Evolutionary conservation across 2,888 invertebrate species (phyloP).

Genomic region (Epistrophe grossulariae): DNA sequence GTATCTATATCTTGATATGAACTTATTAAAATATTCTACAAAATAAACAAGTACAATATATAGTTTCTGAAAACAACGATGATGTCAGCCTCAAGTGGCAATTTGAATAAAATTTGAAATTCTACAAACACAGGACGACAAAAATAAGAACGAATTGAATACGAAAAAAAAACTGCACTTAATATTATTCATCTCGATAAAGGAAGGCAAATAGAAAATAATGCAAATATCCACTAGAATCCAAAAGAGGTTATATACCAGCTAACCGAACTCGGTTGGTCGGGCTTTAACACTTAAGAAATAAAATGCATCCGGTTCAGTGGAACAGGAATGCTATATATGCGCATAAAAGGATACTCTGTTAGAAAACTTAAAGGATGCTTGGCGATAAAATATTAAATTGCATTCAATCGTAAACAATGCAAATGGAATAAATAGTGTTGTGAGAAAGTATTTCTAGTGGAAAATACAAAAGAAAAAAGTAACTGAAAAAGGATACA

Average conservation of each 20-base stretch:
- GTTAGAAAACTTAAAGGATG: slow-evolving; percentile 10
- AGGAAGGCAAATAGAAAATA: slow-evolving; percentile 8
- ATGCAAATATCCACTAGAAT: slow-evolving; percentile 4
- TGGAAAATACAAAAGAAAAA: neutral
- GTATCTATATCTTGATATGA: neutral
- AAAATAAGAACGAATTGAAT: neutral
- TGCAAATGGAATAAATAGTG: slow-evolving; percentile 8
- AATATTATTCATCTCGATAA: slow-evolving; percentile 15
- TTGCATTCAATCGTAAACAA: slow-evolving; percentile 22
- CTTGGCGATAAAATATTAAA: slow-evolving; percentile 15
- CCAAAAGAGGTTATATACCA: neutral
- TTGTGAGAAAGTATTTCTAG: neutral
- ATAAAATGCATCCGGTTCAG: neutral
- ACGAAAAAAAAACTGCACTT: neutral
- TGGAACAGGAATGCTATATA: neutral
- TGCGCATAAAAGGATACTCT: slow-evolving; percentile 10
- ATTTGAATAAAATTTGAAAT: slow-evolving; percentile 8
- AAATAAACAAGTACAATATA: neutral
- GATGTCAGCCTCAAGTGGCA: neutral
- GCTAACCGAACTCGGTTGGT: slow-evolving; percentile 2
- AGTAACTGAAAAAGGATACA: neutral
- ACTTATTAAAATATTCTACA: neutral
- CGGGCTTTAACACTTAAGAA: neutral
- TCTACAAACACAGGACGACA: neutral
- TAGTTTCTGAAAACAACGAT: neutral